Evolutionary conservation across 2,888 invertebrate species (phyloP), one percentile per base, ranked within the genome.

Genomic region (Holacanthella duospinosa): DNA sequence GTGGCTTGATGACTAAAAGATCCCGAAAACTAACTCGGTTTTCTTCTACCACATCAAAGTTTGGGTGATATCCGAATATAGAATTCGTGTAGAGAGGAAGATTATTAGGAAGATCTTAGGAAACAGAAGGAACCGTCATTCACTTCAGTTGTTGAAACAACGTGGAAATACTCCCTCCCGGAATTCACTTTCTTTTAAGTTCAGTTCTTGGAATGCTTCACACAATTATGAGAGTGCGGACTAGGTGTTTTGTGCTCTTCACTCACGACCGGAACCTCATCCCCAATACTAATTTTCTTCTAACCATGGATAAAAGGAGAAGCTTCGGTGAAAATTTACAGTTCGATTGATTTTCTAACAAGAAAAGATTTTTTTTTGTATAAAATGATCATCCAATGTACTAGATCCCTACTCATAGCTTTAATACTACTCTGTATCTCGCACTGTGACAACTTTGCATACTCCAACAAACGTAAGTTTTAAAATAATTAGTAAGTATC

Each of bases 401-500:
- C 19, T 21, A 12, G 36, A 36, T 36, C 36, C n/a, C n/a, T n/a
- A n/a, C n/a, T n/a, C n/a, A n/a, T n/a, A n/a, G n/a, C n/a, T n/a
- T n/a, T n/a, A 21, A n/a, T 48, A n/a, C 21, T 48, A 9, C 12
- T 48, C 4, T 48, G 21, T 9, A 21, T 48, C 4, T n/a, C 48
- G 21, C 48, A 9, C 12, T 48, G 16, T 4, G 48, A n/a, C n/a
- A 48, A 21, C n/a, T 48, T 48, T 4, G 6, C 48, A 4, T 48
- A 48, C 21, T 48, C 48, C 21, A 48, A 48, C 21, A 48, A 48
- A 48, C 48, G 48, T 48, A 48, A 48, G 48, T 48, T n/a, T 9
- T 9, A 9, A 36, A 16, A 6, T 36, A 9, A 16, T 36, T 36
- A 9, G 36, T 36, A 36, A 36, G 36, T 36, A 16, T 16, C 36